Conservation (phyloP, 2,888 invertebrate species). For the Callimorpha dominula region DNA sequence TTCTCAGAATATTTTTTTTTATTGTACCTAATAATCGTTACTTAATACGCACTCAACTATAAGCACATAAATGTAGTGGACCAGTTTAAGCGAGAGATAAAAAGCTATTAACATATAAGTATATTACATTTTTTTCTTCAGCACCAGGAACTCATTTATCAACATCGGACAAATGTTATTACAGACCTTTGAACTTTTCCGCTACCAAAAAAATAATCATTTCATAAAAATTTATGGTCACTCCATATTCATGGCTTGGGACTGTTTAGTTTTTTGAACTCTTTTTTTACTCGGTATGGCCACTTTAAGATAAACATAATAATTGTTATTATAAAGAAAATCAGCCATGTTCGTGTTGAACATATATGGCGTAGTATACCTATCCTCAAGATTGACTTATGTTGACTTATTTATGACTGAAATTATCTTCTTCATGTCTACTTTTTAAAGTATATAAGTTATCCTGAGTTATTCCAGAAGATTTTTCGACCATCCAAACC, state of each 20-base stretch:
- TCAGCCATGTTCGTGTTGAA: background rate
- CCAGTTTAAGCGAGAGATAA: background rate
- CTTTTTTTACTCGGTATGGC: slow-evolving; percentile 3
- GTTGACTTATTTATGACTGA: background rate
- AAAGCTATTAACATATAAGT: background rate
- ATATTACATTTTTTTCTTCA: background rate
- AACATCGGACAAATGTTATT: slow-evolving; percentile 1
- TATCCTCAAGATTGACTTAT: background rate
- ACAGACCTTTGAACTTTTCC: slow-evolving; percentile 11
- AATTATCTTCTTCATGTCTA: background rate
- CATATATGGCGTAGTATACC: background rate
- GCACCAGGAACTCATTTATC: slow-evolving; percentile 3
- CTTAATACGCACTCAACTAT: background rate
- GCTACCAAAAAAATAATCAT: slow-evolving; percentile 7
- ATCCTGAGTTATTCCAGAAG: background rate
- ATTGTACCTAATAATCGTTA: background rate
- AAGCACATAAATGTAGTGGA: background rate
- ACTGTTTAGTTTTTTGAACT: background rate
- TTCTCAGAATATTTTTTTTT: background rate
- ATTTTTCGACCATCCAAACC: background rate
- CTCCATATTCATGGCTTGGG: slow-evolving; percentile 7
- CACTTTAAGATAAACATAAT: background rate
- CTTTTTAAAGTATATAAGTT: background rate
- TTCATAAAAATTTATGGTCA: slow-evolving; percentile 11
- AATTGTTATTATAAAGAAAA: background rate